Percentiles rank a stretch among this genome's conserved stretches.
These are phyloP conservation scores for Aspidiotus rigidus DNA, from an alignment of 2,888 invertebrate species.

Conservation along the genomic window DNA sequence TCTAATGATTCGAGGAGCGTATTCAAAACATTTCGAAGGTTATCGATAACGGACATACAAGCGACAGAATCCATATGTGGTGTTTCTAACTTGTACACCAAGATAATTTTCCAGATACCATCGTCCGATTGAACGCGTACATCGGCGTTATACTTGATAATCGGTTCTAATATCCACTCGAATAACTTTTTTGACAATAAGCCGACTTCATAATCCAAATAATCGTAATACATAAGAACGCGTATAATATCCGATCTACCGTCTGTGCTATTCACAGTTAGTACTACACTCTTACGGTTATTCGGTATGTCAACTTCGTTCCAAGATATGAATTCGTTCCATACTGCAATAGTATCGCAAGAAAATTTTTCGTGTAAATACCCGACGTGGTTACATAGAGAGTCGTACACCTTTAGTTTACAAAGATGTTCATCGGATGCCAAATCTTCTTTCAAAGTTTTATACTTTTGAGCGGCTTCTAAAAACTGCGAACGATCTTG, in stretches of 20 bases:
- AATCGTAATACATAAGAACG: slow-evolving; percentile 42
- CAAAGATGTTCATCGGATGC: slow-evolving; percentile 45
- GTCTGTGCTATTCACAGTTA: slow-evolving; percentile 39
- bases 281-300: slow-evolving; percentile 11
- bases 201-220: slow-evolving; percentile 48
- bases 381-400: slow-evolving; percentile 46
- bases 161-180: slow-evolving; percentile 50
- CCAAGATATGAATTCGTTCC: slow-evolving; percentile 48
- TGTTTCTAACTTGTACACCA: slow-evolving; percentile 35
- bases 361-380: slow-evolving; percentile 46
- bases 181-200: slow-evolving; percentile 53
- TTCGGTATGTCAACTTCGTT: slow-evolving; percentile 40
- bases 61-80: slow-evolving; percentile 43
- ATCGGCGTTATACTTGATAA: slow-evolving; percentile 48
- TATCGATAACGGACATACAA: slow-evolving; percentile 51
- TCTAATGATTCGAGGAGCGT: slow-evolving; percentile 53
- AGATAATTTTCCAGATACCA: slow-evolving; percentile 37
- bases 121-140: slow-evolving; percentile 45
- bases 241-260: slow-evolving; percentile 40
- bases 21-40: slow-evolving; percentile 49
- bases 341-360: slow-evolving; percentile 46
- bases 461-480: slow-evolving; percentile 49
- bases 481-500: slow-evolving; percentile 42
- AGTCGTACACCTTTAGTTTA: slow-evolving; percentile 48
- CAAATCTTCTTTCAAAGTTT: slow-evolving; percentile 44